phyloP scores from a whole-genome alignment of 2,113 vertebrate genomes.

The Phyllostomus discolor region DNA sequence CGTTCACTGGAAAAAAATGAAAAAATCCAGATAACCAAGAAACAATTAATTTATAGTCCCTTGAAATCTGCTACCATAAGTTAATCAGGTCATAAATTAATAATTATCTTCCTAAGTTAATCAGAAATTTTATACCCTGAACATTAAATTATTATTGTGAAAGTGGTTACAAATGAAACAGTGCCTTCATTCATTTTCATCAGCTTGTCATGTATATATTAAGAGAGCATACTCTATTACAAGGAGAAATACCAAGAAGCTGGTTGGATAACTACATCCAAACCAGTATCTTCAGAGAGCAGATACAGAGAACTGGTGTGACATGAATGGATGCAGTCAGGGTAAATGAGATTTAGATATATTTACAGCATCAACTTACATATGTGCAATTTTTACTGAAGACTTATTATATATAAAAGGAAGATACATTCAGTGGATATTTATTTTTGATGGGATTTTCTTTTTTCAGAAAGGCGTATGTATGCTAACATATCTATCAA shows the following conservation, averaged over 20 bases:
- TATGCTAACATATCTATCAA: neutral
- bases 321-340: neutral
- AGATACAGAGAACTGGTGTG: conserved; percentile 44
- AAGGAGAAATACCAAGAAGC: conserved; percentile 75
- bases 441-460: conserved; percentile 4
- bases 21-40: conserved; percentile 47
- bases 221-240: conserved; percentile 73
- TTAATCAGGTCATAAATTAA: conserved; percentile 51
- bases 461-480: neutral
- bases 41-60: conserved; percentile 60
- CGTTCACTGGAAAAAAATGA: neutral
- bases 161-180: conserved; percentile 81
- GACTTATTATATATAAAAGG: conserved; percentile 32
- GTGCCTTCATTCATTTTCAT: conserved; percentile 77
- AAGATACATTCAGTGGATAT: conserved; percentile 13
- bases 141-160: conserved; percentile 77
- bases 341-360: conserved; percentile 19
- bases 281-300: conserved; percentile 74
- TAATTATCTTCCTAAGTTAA: conserved; percentile 58
- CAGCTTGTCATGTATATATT: conserved; percentile 73
- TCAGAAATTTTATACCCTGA: conserved; percentile 72
- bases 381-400: neutral
- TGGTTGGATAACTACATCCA: conserved; percentile 64
- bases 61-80: conserved; percentile 49
- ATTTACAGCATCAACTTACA: neutral